These are phyloP conservation scores for Chamaetylas fuelleborni DNA, from an alignment of 2,113 vertebrate species.

Conservation along the genomic window DNA sequence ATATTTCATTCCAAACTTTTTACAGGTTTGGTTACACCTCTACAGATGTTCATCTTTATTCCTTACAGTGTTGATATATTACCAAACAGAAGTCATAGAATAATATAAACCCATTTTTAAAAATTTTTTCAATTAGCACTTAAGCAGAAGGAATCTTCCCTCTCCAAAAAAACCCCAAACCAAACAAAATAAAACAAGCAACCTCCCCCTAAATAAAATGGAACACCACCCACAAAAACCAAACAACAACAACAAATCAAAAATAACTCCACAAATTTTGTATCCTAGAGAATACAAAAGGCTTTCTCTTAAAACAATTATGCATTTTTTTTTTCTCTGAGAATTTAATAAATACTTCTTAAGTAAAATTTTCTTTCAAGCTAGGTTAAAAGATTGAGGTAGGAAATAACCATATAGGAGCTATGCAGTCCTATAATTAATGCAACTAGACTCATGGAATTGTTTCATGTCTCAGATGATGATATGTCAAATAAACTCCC, in stretches of 20 bases:
- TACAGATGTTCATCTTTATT: background rate
- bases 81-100: background rate
- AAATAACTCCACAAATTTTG: background rate
- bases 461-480: background rate
- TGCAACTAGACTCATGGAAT: background rate
- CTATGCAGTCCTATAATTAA: background rate
- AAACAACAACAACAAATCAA: background rate
- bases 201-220: background rate
- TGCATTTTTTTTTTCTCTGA: background rate
- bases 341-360: background rate
- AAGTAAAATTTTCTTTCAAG: background rate
- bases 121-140: background rate
- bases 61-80: background rate
- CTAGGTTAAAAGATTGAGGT: background rate
- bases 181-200: background rate
- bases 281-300: background rate
- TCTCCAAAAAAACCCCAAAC: fast-evolving
- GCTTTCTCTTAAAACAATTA: background rate
- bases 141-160: background rate
- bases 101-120: background rate
- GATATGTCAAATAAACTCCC: background rate
- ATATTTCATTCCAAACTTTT: background rate
- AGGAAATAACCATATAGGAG: background rate
- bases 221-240: background rate
- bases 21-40: background rate